Base-by-base conservation (phyloP, 2,797 vertebrate genomes). In the Chloroceryle amazona region DNA sequence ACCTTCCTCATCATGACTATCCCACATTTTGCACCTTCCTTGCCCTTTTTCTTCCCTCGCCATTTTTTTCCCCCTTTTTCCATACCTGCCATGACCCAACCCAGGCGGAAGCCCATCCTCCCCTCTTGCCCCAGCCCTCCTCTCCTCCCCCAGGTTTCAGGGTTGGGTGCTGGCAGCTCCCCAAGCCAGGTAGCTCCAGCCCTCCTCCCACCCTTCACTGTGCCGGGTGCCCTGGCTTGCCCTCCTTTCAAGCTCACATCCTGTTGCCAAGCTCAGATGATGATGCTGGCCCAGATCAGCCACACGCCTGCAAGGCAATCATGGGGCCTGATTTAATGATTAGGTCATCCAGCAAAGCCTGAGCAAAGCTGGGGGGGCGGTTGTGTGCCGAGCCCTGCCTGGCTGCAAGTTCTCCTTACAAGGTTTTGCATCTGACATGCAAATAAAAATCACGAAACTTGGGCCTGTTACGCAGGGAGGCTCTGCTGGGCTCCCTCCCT, bases 201-300 rank as follows among this genome's bases (percentile, higher is more conserved):
- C 35, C 52, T 88, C 79, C 68, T 91, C 73, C 83, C 83, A 70
- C 60, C 76, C 71, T 67, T 21, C 0, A 13, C 71, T 52, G 28
- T 52, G 66, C 49, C 0, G 2, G 66, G 29, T 1, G 5, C 66
- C 72, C 60, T 3, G 33, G 49, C 66, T 86, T 11, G 3, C 79
- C 63, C 80, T 75, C 94, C 76, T 92, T 57, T 93, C 94, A 90
- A 94, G 76, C 94, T 94, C 96, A 97, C 95, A 94, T 97, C 96
- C 96, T 96, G 96, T 92, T 96, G 89, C 92, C 4, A 7, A 0
- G 2, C 68, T 93, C 57, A 39, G 75, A 74, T 81, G 85, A 79
- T 67, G 80, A 51, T 85, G 72, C 57, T 74, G 90, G 85, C 88
- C 88, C 66, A 68, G 44, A 95, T 78, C 82, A 88, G 85, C 61